Conservation (phyloP, 1,140 invertebrate genomes). For the Brachionus rubens region DNA sequence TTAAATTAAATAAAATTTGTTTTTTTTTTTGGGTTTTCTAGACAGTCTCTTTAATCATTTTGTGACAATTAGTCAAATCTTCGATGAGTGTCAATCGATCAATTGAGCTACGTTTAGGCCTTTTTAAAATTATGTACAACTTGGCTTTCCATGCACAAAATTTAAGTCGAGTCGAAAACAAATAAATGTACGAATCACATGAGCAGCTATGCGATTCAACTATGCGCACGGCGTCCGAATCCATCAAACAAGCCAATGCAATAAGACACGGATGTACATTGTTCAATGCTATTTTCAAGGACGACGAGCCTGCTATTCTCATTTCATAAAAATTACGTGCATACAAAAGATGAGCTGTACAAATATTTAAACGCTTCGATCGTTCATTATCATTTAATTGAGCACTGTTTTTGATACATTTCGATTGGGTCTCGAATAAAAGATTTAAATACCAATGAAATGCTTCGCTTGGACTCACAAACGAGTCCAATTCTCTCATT, state of each 20-base stretch:
- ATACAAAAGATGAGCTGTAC: slow-evolving; percentile 34
- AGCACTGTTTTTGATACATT: slow-evolving; percentile 15
- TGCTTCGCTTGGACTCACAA: slow-evolving; percentile 9
- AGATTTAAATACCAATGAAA: slow-evolving; percentile 35
- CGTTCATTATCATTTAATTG: slow-evolving; percentile 3
- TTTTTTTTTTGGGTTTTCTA: background rate
- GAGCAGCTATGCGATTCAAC: slow-evolving; percentile 32
- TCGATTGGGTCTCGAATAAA: background rate
- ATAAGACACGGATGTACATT: slow-evolving; percentile 14
- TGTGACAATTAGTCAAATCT: slow-evolving; percentile 36
- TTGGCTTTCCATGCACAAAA: slow-evolving; percentile 41
- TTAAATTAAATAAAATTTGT: background rate
- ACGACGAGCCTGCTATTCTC: background rate
- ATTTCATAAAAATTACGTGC: slow-evolving; percentile 36
- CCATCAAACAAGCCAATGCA: slow-evolving; percentile 18
- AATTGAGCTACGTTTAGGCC: slow-evolving; percentile 12
- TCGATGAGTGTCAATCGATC: slow-evolving; percentile 16
- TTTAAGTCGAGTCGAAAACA: slow-evolving; percentile 37
- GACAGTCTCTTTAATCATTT: slow-evolving; percentile 3
- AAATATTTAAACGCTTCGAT: slow-evolving; percentile 35
- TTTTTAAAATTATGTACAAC: slow-evolving; percentile 42
- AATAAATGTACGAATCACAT: slow-evolving; percentile 25
- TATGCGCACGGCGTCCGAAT: slow-evolving; percentile 14
- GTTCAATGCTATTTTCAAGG: background rate
- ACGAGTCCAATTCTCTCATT: slow-evolving; percentile 17